Evolutionary conservation across 2,113 vertebrate species (phyloP), one percentile per base, ranked within the genome.

Genomic region (Nothocercus nigrocapillus): DNA sequence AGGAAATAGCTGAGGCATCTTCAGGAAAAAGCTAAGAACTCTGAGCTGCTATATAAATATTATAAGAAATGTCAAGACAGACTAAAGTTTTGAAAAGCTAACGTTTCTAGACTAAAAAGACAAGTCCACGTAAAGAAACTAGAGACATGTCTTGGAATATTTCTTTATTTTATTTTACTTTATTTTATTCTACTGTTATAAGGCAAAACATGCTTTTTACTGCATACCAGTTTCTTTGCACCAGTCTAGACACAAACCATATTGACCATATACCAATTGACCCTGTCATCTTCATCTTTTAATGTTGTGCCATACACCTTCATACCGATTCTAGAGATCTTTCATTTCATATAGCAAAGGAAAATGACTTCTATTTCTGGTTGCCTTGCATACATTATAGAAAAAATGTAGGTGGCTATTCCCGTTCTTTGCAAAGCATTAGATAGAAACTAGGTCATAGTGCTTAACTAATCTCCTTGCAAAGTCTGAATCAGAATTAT

Each of bases 201-300:
- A 72, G 16, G 5, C 18, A 51, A 95, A 85, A 2, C 8, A 89
- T 59, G 25, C 27, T 72, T 88, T 79, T 67, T 76, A 21, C 19
- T 72, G 1, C 1, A 17, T 47, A 6, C 4, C 3, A 11, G 12
- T 34, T 93, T 51, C 64, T 7, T 45, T 88, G 45, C 32, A 34
- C 16, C 19, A 76, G 12, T 17, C 6, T 74, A 72, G 67, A 9
- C 6, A 11, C 8, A 42, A 64, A 17, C 13, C 24, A 2, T 9
- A 40, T 4, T 14, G n/a, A 21, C 10, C 18, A 8, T 11, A 17
- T 5, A 66, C 15, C 4, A 77, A 5, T 62, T 73, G 15, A 4
- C 2, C 51, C 16, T 34, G 15, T 15, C 2, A 1, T 6, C 42
- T 73, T n/a, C n/a, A 11, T 4, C 2, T 40, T 30, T 16, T 5